phyloP scores from a whole-genome alignment of 2,888 invertebrate genomes.

The Stenotaenia linearis region DNA sequence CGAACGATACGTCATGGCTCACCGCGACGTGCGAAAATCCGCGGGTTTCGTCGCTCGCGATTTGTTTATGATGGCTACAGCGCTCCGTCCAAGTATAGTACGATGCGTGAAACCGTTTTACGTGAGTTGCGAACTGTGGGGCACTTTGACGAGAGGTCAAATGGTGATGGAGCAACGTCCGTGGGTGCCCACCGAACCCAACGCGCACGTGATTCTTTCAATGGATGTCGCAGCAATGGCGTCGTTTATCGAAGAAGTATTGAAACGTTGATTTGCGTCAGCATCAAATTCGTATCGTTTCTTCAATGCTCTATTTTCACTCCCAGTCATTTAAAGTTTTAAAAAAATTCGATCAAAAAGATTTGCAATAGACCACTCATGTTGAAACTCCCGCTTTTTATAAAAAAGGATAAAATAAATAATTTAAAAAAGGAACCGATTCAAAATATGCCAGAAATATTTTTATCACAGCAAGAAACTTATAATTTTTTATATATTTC shows the following conservation, averaged over 20 bases:
- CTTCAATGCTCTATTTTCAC: neutral
- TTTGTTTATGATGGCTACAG: neutral
- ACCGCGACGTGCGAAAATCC: neutral
- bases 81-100: neutral
- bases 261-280: neutral
- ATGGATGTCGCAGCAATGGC: neutral
- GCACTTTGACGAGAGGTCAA: conserved; percentile 58
- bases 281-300: neutral
- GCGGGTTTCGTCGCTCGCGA: neutral
- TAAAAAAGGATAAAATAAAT: neutral
- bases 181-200: neutral
- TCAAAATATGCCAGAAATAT: neutral
- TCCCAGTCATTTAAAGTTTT: neutral
- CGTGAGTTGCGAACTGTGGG: conserved; percentile 57
- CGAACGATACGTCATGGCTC: neutral
- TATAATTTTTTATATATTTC: neutral
- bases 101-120: conserved; percentile 42
- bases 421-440: neutral
- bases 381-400: neutral
- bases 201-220: conserved; percentile 7
- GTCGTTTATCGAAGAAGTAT: neutral
- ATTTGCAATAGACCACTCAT: neutral
- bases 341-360: neutral
- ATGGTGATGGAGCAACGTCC: conserved; percentile 54
- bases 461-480: neutral